A percentile compares a stretch with the other conserved stretches of the same genome.
Evolutionary conservation across 2,113 vertebrate genomes (phyloP).

Genomic region (Daphoenositta chrysoptera): DNA sequence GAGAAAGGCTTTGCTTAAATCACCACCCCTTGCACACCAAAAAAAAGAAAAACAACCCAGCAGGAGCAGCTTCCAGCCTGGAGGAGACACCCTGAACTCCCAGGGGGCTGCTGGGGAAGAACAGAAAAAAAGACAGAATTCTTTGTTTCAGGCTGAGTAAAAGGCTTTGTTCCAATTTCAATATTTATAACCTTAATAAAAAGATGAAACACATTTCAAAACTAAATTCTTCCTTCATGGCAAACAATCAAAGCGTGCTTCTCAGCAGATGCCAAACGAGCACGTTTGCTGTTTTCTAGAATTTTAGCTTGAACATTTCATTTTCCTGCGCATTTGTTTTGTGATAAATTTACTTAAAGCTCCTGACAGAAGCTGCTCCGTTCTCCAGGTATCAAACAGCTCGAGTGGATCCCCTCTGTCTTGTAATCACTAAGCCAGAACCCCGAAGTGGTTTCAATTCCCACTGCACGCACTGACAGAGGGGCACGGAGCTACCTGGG

Average conservation of each 20-base stretch:
- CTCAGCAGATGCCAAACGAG: background rate
- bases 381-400: background rate
- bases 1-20: background rate
- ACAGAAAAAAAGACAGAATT: background rate
- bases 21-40: background rate
- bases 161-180: background rate
- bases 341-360: background rate
- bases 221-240: background rate
- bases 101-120: background rate
- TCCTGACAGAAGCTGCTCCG: background rate
- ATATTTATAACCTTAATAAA: slow-evolving; percentile 1
- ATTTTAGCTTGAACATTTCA: background rate
- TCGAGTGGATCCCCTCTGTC: background rate
- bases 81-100: background rate
- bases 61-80: background rate
- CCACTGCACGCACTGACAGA: rapidly evolving
- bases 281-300: background rate
- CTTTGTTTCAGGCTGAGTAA: background rate
- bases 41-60: no score
- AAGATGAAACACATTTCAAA: background rate
- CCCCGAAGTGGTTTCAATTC: background rate
- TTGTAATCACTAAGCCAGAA: rapidly evolving
- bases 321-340: background rate
- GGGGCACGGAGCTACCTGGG: rapidly evolving
- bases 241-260: background rate